These are phyloP conservation scores for Taenioides sp. DNA, from an alignment of 2,797 vertebrate genomes.

Conservation along the genomic window DNA sequence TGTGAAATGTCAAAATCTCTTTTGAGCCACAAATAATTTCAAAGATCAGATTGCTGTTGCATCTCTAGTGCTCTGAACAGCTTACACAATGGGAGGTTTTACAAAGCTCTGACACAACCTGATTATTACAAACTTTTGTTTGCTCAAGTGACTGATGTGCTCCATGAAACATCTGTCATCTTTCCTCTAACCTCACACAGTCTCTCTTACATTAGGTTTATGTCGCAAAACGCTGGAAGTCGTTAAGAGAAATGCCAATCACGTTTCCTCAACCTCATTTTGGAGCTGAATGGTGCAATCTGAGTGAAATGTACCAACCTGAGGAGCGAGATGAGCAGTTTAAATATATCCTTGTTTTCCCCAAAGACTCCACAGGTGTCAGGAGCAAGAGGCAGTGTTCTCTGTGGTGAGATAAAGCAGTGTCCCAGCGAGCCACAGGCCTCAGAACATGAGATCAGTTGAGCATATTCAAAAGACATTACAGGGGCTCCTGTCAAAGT, in stretches of 20 bases:
- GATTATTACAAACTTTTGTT: conserved; percentile 33
- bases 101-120: conserved; percentile 45
- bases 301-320: conserved; percentile 58
- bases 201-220: conserved; percentile 22
- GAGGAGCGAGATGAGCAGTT: conserved; percentile 51
- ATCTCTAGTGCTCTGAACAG: conserved; percentile 51
- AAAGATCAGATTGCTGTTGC: conserved; percentile 47
- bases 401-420: conserved; percentile 51
- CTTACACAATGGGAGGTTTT: conserved; percentile 29
- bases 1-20: conserved; percentile 58
- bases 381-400: conserved; percentile 43
- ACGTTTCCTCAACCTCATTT: conserved; percentile 29
- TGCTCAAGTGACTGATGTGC: conserved; percentile 23
- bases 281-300: conserved; percentile 63
- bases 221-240: conserved; percentile 17
- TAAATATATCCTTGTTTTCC: conserved; percentile 59
- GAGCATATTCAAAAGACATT: conserved; percentile 74
- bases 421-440: conserved; percentile 42
- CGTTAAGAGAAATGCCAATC: conserved; percentile 24
- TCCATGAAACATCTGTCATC: conserved; percentile 36
- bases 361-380: conserved; percentile 69
- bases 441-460: conserved; percentile 68
- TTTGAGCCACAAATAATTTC: conserved; percentile 64
- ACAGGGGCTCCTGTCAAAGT: conserved; percentile 66
- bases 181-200: conserved; percentile 15